These are phyloP conservation scores for Ostrea denselamellosa DNA, from an alignment of 1,140 invertebrate genomes.

Conservation along the genomic window DNA sequence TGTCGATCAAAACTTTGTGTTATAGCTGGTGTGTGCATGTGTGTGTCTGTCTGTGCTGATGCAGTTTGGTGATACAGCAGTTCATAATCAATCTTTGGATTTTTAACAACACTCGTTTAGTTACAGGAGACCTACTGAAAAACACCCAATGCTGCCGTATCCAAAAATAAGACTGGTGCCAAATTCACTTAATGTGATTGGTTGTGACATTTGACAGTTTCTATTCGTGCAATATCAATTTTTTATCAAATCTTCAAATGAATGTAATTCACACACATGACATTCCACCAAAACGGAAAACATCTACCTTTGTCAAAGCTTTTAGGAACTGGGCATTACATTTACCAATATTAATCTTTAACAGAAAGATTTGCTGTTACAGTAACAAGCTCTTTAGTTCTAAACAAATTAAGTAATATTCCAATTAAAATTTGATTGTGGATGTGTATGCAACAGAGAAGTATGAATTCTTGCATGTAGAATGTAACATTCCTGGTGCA, in stretches of 20 bases:
- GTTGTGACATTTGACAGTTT: background rate
- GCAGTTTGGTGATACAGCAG: background rate
- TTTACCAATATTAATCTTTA: too few relatives aligned
- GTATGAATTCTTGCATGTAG: too few relatives aligned
- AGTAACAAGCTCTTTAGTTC: too few relatives aligned
- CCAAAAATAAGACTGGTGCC: background rate
- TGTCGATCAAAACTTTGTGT: constrained; percentile 73
- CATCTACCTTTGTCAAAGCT: too few relatives aligned
- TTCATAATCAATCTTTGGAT: background rate
- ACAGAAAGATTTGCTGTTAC: too few relatives aligned
- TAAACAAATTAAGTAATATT: too few relatives aligned
- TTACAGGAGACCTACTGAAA: background rate
- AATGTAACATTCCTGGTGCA: too few relatives aligned
- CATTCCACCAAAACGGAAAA: too few relatives aligned
- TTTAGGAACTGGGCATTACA: too few relatives aligned
- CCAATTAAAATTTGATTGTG: too few relatives aligned
- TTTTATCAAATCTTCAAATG: background rate
- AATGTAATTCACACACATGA: background rate
- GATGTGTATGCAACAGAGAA: too few relatives aligned
- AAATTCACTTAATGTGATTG: background rate
- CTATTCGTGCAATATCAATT: constrained; percentile 4
- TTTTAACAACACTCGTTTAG: background rate
- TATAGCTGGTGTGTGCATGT: background rate
- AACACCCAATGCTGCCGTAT: background rate
- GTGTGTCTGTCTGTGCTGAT: background rate